These are phyloP conservation scores for Periophthalmus magnuspinnatus DNA, from an alignment of 2,797 vertebrate genomes.

Conservation along the genomic window DNA sequence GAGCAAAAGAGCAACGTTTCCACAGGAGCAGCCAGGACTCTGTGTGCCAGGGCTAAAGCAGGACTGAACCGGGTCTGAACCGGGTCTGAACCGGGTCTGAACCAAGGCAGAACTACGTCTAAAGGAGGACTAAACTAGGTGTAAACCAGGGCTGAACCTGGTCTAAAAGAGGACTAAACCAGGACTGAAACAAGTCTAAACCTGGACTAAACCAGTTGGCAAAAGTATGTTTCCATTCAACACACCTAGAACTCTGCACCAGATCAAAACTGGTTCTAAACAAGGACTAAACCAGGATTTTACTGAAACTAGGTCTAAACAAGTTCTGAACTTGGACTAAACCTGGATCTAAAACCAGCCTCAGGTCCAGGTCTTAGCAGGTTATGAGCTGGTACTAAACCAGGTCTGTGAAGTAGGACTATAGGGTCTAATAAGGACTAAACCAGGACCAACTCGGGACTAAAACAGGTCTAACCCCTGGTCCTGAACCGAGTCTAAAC, in stretches of 20 bases:
- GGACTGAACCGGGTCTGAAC: not conserved
- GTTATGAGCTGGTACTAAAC: too few relatives aligned
- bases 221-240: too few relatives aligned
- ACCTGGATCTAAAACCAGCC: not conserved
- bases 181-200: not conserved
- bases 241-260: too few relatives aligned
- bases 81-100: not conserved
- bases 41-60: not conserved
- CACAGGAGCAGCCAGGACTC: constrained; percentile 5
- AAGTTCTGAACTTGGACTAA: not conserved
- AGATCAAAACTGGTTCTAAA: not conserved
- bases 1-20: not conserved
- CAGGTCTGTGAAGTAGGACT: not conserved
- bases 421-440: not conserved
- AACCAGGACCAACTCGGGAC: too few relatives aligned
- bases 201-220: too few relatives aligned
- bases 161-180: not conserved
- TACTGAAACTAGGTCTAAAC: not conserved
- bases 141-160: too few relatives aligned
- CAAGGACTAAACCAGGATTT: not conserved
- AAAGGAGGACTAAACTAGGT: not conserved
- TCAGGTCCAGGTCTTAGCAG: not conserved
- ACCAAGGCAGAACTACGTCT: not conserved
- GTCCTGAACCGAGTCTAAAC: not conserved
- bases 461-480: not conserved